A percentile compares a stretch with the other conserved stretches of the same genome.
Conservation (phyloP, 2,888 invertebrate genomes). For the Loripinus fragilis region DNA sequence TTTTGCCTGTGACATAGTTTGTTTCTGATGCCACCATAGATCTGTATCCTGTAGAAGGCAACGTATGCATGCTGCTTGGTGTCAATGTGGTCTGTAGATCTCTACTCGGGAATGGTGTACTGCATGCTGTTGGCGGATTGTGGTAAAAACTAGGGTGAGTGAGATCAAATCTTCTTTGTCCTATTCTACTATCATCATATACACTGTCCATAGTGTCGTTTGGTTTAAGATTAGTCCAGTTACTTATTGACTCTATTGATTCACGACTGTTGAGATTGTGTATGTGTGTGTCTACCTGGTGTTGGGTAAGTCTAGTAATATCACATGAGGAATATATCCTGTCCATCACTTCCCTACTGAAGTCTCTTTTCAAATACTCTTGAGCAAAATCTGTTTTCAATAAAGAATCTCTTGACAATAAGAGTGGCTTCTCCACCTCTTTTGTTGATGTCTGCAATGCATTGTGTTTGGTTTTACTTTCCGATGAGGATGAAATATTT, state of each 20-base stretch:
- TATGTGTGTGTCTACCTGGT: neutral
- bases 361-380: constrained; percentile 63
- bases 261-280: neutral
- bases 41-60: constrained; percentile 11
- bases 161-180: neutral
- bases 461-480: neutral
- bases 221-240: neutral
- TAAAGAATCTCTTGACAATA: constrained; percentile 66
- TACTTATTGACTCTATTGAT: constrained; percentile 4
- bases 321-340: constrained; percentile 37
- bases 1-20: neutral
- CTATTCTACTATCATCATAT: neutral
- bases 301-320: neutral
- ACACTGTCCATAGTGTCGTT: neutral
- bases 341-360: constrained; percentile 48
- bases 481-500: neutral
- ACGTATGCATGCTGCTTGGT: constrained; percentile 8
- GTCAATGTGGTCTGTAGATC: constrained; percentile 10
- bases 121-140: neutral
- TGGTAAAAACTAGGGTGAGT: constrained; percentile 8
- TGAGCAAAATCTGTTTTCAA: constrained; percentile 69
- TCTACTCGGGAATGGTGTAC: neutral
- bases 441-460: neutral
- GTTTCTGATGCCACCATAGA: neutral
- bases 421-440: constrained; percentile 49